Conservation (phyloP, 2,113 vertebrate species). For the Coreoperca whiteheadi region DNA sequence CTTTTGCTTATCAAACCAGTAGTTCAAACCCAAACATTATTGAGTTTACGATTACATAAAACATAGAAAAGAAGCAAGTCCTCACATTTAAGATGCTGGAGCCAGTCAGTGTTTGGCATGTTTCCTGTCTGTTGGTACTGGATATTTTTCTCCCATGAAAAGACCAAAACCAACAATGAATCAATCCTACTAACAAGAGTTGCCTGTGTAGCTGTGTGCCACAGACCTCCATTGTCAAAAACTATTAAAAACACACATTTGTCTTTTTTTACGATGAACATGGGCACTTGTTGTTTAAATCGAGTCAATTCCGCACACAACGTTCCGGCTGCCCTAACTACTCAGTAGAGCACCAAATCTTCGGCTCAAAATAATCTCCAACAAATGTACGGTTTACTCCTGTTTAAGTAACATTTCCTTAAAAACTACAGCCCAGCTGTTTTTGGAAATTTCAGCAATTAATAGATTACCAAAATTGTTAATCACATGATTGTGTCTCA, state of each 20-base stretch:
- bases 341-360: background rate
- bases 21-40: background rate
- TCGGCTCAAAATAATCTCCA: background rate
- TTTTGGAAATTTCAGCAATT: background rate
- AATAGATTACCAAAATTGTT: background rate
- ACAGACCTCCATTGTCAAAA: background rate
- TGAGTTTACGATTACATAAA: background rate
- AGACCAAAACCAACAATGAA: background rate
- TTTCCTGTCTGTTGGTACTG: background rate
- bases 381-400: background rate
- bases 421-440: background rate
- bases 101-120: background rate
- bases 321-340: background rate
- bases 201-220: background rate
- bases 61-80: background rate
- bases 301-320: background rate
- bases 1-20: background rate
- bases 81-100: conserved; percentile 5
- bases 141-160: background rate
- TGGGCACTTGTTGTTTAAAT: conserved; percentile 4
- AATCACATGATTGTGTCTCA: background rate
- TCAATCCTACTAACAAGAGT: background rate
- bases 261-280: background rate
- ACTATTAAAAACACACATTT: background rate
- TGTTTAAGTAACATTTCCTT: background rate